Conservation (phyloP, 2,113 vertebrate genomes). For the pig (Sus scrofa) region DNA sequence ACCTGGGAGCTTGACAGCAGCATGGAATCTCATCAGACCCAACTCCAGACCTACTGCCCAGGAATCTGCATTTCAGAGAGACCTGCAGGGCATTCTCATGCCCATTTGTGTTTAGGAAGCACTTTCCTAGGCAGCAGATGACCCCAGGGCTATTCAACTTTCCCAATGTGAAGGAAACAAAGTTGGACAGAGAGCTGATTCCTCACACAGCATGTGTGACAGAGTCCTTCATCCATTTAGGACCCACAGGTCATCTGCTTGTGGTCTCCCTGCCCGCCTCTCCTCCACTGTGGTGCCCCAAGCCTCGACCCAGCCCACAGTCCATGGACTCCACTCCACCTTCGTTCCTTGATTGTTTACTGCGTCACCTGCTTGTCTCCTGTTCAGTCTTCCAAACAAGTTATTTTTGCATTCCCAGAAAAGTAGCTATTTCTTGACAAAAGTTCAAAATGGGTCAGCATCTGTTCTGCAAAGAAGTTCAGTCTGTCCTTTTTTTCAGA, state of each 20-base stretch:
- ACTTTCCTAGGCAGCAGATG: background rate
- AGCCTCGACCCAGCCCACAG: fast-evolving
- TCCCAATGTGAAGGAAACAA: background rate
- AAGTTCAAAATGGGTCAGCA: no score
- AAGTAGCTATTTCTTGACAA: background rate
- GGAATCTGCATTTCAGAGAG: background rate
- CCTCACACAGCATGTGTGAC: background rate
- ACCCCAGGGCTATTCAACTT: background rate
- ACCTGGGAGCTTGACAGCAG: background rate
- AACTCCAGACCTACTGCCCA: background rate
- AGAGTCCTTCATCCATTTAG: background rate
- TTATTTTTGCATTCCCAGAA: background rate
- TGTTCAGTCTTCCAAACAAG: background rate
- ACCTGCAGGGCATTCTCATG: background rate
- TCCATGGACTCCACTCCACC: background rate
- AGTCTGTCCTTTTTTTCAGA: no score
- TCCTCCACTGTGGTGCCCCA: background rate
- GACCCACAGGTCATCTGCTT: background rate
- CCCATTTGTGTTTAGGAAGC: background rate
- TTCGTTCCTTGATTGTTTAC: background rate
- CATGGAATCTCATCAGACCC: background rate
- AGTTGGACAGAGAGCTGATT: background rate
- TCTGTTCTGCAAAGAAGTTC: no score
- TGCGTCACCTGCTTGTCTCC: background rate
- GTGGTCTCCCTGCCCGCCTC: background rate